phyloP scores from a whole-genome alignment of 2,888 invertebrate species.

The Noctua janthe region DNA sequence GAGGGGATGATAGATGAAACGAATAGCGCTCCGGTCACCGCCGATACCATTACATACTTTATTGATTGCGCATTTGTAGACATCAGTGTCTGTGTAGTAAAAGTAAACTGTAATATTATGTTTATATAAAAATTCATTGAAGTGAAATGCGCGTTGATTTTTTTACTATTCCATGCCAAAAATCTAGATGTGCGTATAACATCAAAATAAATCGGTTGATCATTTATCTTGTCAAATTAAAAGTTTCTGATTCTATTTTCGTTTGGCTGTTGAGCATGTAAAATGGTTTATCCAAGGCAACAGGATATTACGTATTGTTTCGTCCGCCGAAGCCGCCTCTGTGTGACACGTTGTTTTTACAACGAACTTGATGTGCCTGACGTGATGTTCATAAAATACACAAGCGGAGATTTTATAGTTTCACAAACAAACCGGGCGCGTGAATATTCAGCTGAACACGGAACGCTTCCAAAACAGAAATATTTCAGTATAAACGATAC shows the following conservation, averaged over 20 bases:
- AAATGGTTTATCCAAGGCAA: slow-evolving; percentile 62
- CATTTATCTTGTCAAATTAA: slow-evolving; percentile 71
- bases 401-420: slow-evolving; percentile 60
- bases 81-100: slow-evolving; percentile 64
- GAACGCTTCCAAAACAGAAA: slow-evolving; percentile 45
- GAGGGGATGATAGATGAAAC: slow-evolving; percentile 59
- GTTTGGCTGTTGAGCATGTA: slow-evolving; percentile 64
- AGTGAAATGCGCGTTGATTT: slow-evolving; percentile 64
- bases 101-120: slow-evolving; percentile 69
- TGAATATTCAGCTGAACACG: slow-evolving; percentile 31
- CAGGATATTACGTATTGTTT: slow-evolving; percentile 75
- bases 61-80: slow-evolving; percentile 45
- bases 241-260: slow-evolving; percentile 68
- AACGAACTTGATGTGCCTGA: slow-evolving; percentile 52
- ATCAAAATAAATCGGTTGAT: slow-evolving; percentile 62
- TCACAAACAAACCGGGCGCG: slow-evolving; percentile 59
- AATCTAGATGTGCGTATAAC: slow-evolving; percentile 66
- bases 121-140: slow-evolving; percentile 63
- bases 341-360: slow-evolving; percentile 55
- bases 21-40: slow-evolving; percentile 37
- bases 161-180: slow-evolving; percentile 70
- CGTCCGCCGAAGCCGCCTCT: slow-evolving; percentile 8
- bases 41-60: slow-evolving; percentile 53
- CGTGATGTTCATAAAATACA: slow-evolving; percentile 60
- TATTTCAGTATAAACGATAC: slow-evolving; percentile 35